Evolutionary conservation across 92 coral and sea anemone genomes (phyloP).

Genomic region (Palythoa grandiflora): DNA sequence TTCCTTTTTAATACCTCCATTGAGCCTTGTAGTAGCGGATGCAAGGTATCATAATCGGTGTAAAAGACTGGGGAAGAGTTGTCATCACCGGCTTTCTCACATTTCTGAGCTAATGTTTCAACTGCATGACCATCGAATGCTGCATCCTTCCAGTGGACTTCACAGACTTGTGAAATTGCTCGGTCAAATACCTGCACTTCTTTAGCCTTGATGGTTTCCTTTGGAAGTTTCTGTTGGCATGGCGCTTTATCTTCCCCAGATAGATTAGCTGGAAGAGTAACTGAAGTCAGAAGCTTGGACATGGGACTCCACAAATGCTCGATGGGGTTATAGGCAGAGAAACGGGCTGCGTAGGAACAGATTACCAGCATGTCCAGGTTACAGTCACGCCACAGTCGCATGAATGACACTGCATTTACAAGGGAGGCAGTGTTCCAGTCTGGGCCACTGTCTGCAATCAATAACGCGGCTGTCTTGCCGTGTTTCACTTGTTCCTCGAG

Average conservation of each 20-base stretch:
- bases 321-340: constrained; percentile 68
- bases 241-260: constrained; percentile 47
- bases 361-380: constrained; percentile 59
- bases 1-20: constrained; percentile 22
- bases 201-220: constrained; percentile 51
- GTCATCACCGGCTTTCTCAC: constrained; percentile 47
- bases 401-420: constrained; percentile 43
- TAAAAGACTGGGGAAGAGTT: constrained; percentile 32
- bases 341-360: constrained; percentile 57
- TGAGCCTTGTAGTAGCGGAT: constrained; percentile 42
- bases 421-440: constrained; percentile 42
- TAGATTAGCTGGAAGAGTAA: constrained; percentile 34
- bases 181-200: constrained; percentile 56
- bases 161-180: constrained; percentile 50
- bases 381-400: constrained; percentile 43
- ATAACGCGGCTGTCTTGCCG: constrained; percentile 43
- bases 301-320: constrained; percentile 69
- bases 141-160: constrained; percentile 61
- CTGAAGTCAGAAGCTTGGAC: constrained; percentile 58
- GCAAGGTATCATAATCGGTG: constrained; percentile 44
- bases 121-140: constrained; percentile 58
- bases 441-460: constrained; percentile 51
- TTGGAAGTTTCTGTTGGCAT: constrained; percentile 39
- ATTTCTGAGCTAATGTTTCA: constrained; percentile 29
- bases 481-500: constrained; percentile 44